Conservation (phyloP, 1,140 invertebrate species). For the Coptotermes formosanus region DNA sequence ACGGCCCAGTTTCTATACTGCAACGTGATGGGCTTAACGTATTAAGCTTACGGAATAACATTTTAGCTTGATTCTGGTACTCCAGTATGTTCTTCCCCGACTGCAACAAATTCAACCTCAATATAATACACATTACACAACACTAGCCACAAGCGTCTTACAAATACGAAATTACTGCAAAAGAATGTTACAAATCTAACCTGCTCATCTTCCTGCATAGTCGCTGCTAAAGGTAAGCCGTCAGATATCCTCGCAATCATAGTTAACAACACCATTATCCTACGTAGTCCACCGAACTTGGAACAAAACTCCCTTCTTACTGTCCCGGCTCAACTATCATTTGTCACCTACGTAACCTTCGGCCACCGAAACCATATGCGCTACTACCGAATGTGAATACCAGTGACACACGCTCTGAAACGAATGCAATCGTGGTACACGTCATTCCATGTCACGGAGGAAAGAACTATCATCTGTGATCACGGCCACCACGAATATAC, state of each 20-base stretch:
- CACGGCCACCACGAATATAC: too few relatives aligned
- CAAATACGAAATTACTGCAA: not conserved
- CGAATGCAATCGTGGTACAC: not conserved
- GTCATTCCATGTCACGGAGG: not conserved
- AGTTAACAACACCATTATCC: conserved; percentile 90
- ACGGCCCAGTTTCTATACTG: conserved; percentile 94
- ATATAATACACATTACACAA: not conserved
- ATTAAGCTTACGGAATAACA: conserved; percentile 92
- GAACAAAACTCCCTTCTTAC: not conserved
- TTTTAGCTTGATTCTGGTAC: conserved; percentile 99
- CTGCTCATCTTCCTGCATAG: conserved; percentile 98
- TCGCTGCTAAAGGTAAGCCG: conserved; percentile 92
- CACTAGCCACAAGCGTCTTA: not conserved
- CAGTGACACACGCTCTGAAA: not conserved
- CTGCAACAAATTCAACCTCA: conserved; percentile 56
- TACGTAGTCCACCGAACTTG: not conserved
- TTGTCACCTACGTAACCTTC: not conserved
- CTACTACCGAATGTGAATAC: not conserved
- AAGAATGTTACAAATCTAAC: conserved; percentile 52
- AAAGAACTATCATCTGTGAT: too few relatives aligned
- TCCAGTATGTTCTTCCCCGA: conserved; percentile 89
- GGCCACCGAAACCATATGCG: not conserved
- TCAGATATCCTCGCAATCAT: conserved; percentile 95
- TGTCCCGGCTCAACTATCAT: not conserved
- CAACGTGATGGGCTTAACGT: conserved; percentile 84